phyloP scores from a whole-genome alignment of 2,113 vertebrate species.

The Silurus glanis region DNA sequence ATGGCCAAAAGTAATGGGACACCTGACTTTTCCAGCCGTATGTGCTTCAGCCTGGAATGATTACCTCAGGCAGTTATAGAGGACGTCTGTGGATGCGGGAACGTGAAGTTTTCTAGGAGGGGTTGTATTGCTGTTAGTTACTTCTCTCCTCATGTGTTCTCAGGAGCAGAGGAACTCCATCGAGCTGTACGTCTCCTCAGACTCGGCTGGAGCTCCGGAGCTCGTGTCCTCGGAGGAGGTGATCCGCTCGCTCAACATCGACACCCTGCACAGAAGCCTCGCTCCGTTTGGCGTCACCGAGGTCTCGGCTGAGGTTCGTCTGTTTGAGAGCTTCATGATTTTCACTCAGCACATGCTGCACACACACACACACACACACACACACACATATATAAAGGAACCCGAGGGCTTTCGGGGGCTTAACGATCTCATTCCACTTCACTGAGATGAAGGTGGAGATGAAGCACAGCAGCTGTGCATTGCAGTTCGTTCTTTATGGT shows the following conservation, averaged over 20 bases:
- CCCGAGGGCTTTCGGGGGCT: too few relatives aligned
- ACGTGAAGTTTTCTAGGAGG: not conserved
- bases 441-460: too few relatives aligned
- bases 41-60: too few relatives aligned
- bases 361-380: too few relatives aligned
- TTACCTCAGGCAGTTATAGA: too few relatives aligned
- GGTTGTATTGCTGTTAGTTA: not conserved
- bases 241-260: slow-evolving; percentile 86
- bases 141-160: not conserved
- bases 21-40: too few relatives aligned
- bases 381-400: too few relatives aligned
- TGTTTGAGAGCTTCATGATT: not conserved
- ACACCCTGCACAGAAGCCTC: slow-evolving; percentile 83
- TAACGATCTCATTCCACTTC: too few relatives aligned
- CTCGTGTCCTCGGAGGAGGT: slow-evolving; percentile 84
- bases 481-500: too few relatives aligned
- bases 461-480: too few relatives aligned
- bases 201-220: slow-evolving; percentile 75
- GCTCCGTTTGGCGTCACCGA: slow-evolving; percentile 88
- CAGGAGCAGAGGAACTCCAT: slow-evolving; percentile 88
- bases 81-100: too few relatives aligned
- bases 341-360: not conserved
- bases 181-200: slow-evolving; percentile 89
- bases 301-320: slow-evolving; percentile 85
- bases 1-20: too few relatives aligned